Conservation (phyloP, 2,113 vertebrate species). For the Bambusicola thoracicus region DNA sequence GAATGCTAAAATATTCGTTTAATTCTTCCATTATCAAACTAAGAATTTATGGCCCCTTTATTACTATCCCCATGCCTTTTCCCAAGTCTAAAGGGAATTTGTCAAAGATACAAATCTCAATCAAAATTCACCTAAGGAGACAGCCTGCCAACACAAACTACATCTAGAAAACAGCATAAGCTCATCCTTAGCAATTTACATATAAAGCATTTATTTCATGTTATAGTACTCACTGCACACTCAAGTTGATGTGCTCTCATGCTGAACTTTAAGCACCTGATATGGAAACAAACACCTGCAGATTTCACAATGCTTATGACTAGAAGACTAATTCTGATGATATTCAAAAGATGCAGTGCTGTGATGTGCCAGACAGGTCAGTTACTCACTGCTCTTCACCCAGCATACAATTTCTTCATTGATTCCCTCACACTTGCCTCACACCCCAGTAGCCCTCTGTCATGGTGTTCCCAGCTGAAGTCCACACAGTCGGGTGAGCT, state of each 20-base stretch:
- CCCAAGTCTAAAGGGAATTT: neutral
- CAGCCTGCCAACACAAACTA: neutral
- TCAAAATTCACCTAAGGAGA: neutral
- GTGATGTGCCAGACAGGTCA: neutral
- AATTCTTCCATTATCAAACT: neutral
- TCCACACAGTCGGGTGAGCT: neutral
- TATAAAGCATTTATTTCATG: neutral
- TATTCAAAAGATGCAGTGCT: neutral
- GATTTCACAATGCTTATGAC: neutral
- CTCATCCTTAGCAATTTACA: neutral
- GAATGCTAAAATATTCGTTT: conserved; percentile 29
- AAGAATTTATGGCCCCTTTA: neutral
- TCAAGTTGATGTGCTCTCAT: neutral
- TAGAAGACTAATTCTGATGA: neutral
- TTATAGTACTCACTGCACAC: neutral
- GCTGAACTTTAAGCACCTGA: neutral
- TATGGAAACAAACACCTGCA: neutral
- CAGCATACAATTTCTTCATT: neutral
- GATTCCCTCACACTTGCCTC: neutral
- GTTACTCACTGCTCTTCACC: neutral
- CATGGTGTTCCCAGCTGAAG: neutral
- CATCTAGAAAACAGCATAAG: neutral
- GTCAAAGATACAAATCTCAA: neutral
- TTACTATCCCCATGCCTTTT: neutral
- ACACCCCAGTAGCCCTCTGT: neutral